Percentiles rank a stretch among this genome's conserved stretches.
Evolutionary conservation across 2,888 invertebrate genomes (phyloP).

Genomic region (Helleia helle): DNA sequence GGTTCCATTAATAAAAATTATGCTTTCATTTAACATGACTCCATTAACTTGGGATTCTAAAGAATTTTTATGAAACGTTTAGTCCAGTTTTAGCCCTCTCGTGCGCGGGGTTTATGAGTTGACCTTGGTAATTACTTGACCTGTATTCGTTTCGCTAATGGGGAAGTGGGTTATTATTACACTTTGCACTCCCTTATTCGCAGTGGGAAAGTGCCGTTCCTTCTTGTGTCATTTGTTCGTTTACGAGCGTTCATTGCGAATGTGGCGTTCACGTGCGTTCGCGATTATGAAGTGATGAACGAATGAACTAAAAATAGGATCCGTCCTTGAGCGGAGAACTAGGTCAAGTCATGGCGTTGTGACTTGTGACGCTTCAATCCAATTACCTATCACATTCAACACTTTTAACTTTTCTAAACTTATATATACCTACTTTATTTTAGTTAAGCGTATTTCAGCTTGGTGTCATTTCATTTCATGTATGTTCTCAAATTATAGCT

Average conservation of each 20-base stretch:
- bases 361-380: constrained; percentile 30
- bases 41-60: too few relatives aligned
- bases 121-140: constrained; percentile 20
- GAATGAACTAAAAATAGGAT: constrained; percentile 70
- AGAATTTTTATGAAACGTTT: too few relatives aligned
- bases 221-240: too few relatives aligned
- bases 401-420: constrained; percentile 29
- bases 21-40: too few relatives aligned
- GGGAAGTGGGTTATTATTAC: constrained; percentile 43
- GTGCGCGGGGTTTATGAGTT: constrained; percentile 19
- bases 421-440: too few relatives aligned
- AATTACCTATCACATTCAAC: constrained; percentile 30
- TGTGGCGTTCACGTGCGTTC: too few relatives aligned
- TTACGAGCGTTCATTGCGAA: too few relatives aligned
- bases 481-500: too few relatives aligned
- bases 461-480: too few relatives aligned
- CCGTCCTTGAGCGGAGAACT: constrained; percentile 70
- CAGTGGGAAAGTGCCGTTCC: constrained; percentile 60
- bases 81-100: too few relatives aligned
- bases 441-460: too few relatives aligned
- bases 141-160: constrained; percentile 30
- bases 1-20: too few relatives aligned
- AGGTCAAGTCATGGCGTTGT: constrained; percentile 53
- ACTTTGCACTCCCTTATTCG: constrained; percentile 33
- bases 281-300: constrained; percentile 60